Base-by-base conservation (phyloP, 2,797 vertebrate species). In the Paramormyrops hopkinsi region DNA sequence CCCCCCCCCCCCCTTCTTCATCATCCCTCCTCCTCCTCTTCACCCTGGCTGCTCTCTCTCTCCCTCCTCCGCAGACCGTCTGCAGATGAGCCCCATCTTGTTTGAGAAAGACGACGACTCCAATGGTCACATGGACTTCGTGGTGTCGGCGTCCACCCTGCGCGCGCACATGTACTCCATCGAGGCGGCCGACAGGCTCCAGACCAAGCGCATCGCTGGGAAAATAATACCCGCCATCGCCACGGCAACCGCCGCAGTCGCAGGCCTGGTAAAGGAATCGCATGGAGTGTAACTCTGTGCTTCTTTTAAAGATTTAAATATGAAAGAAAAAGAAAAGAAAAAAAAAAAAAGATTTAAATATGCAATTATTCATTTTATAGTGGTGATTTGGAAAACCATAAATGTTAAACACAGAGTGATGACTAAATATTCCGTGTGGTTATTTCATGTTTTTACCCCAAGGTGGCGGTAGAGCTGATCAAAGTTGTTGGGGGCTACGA, bases 161-260 rank as follows among this genome's bases (percentile, higher is more conserved):
- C 94, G 98, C 93, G 99, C 98, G 88, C 96, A 93, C 91, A 98
- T 99, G 98, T 99, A 99, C 92, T 96, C 94, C 90, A 99, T 99
- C 0, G 97, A 99, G 54, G 96, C 97, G 0, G 98, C 98, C 2
- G 98, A 99, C 93, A 95, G 98, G 65, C 95, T 99, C 73, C 99
- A 99, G 96, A 98, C 98, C 89, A 99, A 99, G 91, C 97, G 98
- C 62, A 99, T 99, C 69, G 99, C 98, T 17, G 98, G 99, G 7
- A 99, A 99, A 94, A 99, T 99, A 91, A 99, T 99, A 92, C 99
- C 99, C 4, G 99, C 98, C 22, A 99, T 99, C 59, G 99, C 99
- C 90, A 99, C 99, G 17, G 97, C 98, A 82, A 99, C 99, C 9
- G 99, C 99, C 54, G 97, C 98, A 1, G 99, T 99, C 11, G 97